These are phyloP conservation scores for Microtus oregoni DNA, from an alignment of 2,113 vertebrate species.

Conservation along the genomic window DNA sequence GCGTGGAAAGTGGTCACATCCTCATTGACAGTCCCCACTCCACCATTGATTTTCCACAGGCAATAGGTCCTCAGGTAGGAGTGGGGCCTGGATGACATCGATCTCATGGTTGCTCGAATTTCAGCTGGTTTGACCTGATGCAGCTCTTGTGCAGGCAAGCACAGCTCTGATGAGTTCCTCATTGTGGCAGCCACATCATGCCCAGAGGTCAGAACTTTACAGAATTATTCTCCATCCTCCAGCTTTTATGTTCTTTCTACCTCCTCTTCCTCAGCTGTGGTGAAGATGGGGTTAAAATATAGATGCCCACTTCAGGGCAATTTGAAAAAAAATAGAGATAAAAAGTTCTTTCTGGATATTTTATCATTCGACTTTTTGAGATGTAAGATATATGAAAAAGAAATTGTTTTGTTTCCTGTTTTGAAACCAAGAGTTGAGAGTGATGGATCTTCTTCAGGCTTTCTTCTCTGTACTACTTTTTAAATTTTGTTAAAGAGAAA, in stretches of 20 bases:
- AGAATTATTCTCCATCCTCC: background rate
- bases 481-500: slow-evolving; percentile 6
- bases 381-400: slow-evolving; percentile 19
- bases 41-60: too few species aligned
- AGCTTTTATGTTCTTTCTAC: background rate
- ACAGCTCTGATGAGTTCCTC: background rate
- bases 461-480: background rate
- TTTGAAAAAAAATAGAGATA: background rate
- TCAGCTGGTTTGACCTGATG: background rate
- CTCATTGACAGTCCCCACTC: background rate
- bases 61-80: background rate
- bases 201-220: background rate
- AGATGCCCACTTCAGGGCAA: background rate
- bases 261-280: background rate
- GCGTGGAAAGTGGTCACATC: too few species aligned
- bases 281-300: background rate
- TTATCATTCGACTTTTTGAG: background rate
- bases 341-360: background rate
- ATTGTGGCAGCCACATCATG: background rate
- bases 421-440: slow-evolving; percentile 15
- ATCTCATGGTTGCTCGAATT: background rate
- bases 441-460: background rate
- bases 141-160: background rate
- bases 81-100: too few species aligned
- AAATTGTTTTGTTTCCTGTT: background rate